Base-by-base conservation (phyloP, 92 coral and sea anemone species). In the Parazoanthus darwini region DNA sequence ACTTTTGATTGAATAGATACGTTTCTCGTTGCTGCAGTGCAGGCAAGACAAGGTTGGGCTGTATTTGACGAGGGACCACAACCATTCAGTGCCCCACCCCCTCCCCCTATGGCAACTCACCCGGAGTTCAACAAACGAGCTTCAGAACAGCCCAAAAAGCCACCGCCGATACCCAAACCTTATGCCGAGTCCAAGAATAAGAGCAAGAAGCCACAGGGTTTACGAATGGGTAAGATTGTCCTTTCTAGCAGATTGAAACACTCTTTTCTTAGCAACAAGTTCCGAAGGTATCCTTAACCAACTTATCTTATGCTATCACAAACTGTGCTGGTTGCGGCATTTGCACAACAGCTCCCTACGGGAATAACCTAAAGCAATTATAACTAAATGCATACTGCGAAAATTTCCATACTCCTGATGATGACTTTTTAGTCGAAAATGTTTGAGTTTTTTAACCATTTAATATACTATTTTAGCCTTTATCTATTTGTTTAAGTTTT, bases 141-240 rank as follows among this genome's bases (percentile, higher is more conserved):
- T 37, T 44, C 82, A 39, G 91, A 88, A 35, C 81, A 26, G 7
- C 83, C 91, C 67, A 82, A 89, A 65, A 94, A 91, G 68, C 96
- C 96, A 0, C 99, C 99, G 4, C 99, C 99, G 0, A 80, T 90
- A 50, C 99, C 99, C n/a, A 90, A 93, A 75, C 99, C 99, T 25
- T 97, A 95, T 77, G 95, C 98, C 48, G 89, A 82, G 46, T 72
- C 86, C 54, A 93, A 88, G 76, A 71, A 86, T 36, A 91, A 84
- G 70, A 85, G 78, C 81, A 87, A 90, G 56, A 59, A 79, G 82
- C 79, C 78, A 7, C 87, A 84, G 79, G 79, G 78, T 46, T 18
- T 84, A 56, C 78, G 56, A 26, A 84, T 84, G 87, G 87, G 87
- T 84, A 56, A 83, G 77, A 70, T 20, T 36, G 2, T 38, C 71